Evolutionary conservation across 1,140 invertebrate species (phyloP), one percentile per base, ranked within the genome.

Genomic region (Atta colombica): DNA sequence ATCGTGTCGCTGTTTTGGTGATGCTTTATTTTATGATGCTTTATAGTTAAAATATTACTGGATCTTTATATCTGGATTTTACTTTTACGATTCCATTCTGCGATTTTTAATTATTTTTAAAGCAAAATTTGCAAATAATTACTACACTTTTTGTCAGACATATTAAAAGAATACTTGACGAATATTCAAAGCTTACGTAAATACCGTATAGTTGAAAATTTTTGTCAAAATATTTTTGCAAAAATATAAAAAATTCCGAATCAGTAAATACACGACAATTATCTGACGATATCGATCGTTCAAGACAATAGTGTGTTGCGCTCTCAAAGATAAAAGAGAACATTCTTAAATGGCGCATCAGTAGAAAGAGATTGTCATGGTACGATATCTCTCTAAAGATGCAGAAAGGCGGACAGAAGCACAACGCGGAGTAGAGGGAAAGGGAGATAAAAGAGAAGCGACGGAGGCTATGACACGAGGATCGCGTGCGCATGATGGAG

Each of bases 401-500:
- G 63, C 39, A 60, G 71, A 72, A 85, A 89, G 80, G 86, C 78
- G 80, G 75, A 80, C 75, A 58, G 45, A 75, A 75, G 61, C 55
- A 25, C 61, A 5, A 63, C 35, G 68, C 31, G 21, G 12, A 60
- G 7, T n/a, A 28, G 55, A 39, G 39, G 16, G 12, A 60, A 77
- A 65, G 58, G 53, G 74, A 86, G 55, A 77, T 75, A 65, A 85
- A 89, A 31, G 53, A 58, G 35, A 78, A 65, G 39, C 18, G 31
- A 71, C 68, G 75, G 80, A 90, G 80, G 90, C 90, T 92, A 90
- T 72, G 77, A 90, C 91, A 87, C 88, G 93, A 91, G 91, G 91
- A 94, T 88, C 93, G 90, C 78, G 78, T 84, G 89, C 88, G 86
- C 71, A 89, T 60, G 88, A 87, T 91, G 87, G 87, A 89, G 91